Evolutionary conservation across 2,113 vertebrate genomes (phyloP), one percentile per base, ranked within the genome.

Genomic region (Xenopus laevis): DNA sequence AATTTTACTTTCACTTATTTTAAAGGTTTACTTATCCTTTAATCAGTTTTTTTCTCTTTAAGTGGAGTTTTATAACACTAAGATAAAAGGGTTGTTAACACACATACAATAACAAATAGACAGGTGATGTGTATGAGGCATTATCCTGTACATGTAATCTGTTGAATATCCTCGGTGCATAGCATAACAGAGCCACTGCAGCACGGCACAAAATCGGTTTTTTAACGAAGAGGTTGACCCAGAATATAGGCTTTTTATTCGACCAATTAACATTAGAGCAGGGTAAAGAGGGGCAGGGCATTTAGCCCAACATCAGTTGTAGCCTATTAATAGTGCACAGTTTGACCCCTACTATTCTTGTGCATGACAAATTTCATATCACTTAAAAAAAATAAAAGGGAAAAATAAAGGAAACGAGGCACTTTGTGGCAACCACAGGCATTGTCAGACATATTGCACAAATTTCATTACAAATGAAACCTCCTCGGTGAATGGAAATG

Each of bases 1-100:
- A n/a, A n/a, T n/a, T n/a, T n/a, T n/a, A n/a, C n/a, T n/a, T n/a
- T n/a, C n/a, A n/a, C n/a, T n/a, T n/a, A n/a, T n/a, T n/a, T n/a
- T n/a, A n/a, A n/a, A n/a, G n/a, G n/a, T n/a, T n/a, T n/a, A n/a
- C n/a, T n/a, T n/a, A n/a, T n/a, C n/a, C n/a, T n/a, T n/a, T 95
- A 95, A 94, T 95, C 92, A 50, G 47, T 50, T 50, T 92, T 91
- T 92, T 40, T 92, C 90, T 92, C 23, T 94, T 95, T 93, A 92
- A 93, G 93, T 94, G 93, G 93, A 92, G 91, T 93, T 95, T 55
- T 94, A 91, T 93, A 95, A 94, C 93, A 95, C 91, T 94, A 94
- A 94, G 92, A 94, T 92, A 95, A 95, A 50, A 94, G 93, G 93
- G 94, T 92, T 89, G 91, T 91, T 94, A 94, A 94, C 78, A 92